phyloP scores from a whole-genome alignment of 2,797 vertebrate species.

The Perdix hodgsoniae region DNA sequence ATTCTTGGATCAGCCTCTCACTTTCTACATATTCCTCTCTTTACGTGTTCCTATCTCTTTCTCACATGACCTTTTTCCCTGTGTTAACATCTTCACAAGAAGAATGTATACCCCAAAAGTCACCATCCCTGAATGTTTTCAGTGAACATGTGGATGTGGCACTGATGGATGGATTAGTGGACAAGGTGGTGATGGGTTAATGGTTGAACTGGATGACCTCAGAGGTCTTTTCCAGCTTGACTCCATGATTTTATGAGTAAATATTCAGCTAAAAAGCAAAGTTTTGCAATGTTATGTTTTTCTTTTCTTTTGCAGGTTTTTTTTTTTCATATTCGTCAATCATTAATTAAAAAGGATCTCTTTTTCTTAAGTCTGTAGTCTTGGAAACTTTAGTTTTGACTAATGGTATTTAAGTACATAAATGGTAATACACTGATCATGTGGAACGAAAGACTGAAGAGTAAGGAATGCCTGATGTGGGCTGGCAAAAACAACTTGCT shows the following conservation, averaged over 20 bases:
- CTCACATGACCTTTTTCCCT: neutral
- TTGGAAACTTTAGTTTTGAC: neutral
- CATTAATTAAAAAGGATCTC: neutral
- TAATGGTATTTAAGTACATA: constrained; percentile 26
- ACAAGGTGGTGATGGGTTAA: too few species aligned
- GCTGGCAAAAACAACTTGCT: constrained; percentile 19
- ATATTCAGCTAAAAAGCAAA: neutral
- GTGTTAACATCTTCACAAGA: neutral
- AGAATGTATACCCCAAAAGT: neutral
- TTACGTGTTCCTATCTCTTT: neutral
- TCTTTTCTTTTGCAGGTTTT: neutral
- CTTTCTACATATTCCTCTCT: neutral
- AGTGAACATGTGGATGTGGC: too few species aligned
- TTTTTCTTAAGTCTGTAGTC: neutral
- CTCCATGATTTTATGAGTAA: neutral
- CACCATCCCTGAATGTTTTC: too few species aligned
- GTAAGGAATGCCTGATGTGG: constrained; percentile 13
- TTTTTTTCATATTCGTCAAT: neutral
- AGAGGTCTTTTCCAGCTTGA: too few species aligned
- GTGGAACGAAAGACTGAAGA: neutral
- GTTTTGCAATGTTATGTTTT: neutral
- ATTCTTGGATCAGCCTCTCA: neutral
- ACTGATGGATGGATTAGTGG: too few species aligned
- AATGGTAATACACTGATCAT: constrained; percentile 21
- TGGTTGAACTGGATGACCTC: too few species aligned